A percentile compares a stretch with the other conserved stretches of the same genome.
Conservation (phyloP, 2,797 vertebrate genomes). For the Melanotaenia pygmaea region DNA sequence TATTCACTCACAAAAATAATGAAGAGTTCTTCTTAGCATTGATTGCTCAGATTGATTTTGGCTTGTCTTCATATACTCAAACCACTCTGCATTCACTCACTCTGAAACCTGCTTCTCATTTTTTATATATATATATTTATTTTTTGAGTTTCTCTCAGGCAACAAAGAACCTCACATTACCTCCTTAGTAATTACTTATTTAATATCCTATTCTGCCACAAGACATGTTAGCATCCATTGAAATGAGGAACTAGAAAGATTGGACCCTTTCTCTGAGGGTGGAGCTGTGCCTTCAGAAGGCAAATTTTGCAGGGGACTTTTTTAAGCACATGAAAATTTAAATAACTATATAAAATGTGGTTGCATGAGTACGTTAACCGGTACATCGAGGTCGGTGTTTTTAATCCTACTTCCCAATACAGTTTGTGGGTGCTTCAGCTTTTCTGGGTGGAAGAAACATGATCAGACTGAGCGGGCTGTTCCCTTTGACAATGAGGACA, state of each 20-base stretch:
- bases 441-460: background rate
- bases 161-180: background rate
- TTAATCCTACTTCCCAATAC: background rate
- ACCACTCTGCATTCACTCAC: background rate
- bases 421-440: background rate
- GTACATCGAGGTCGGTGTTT: background rate
- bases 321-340: background rate
- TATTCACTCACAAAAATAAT: constrained; percentile 38
- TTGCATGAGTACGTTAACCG: background rate
- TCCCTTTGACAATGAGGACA: constrained; percentile 10
- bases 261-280: background rate
- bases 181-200: background rate
- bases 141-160: background rate
- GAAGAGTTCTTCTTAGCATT: constrained; percentile 15
- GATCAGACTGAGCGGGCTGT: constrained; percentile 10
- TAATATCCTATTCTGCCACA: background rate
- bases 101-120: background rate
- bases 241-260: background rate
- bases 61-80: constrained; percentile 6
- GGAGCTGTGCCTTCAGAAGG: background rate
- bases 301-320: background rate
- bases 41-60: constrained; percentile 20
- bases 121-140: too few species aligned
- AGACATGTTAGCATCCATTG: background rate
- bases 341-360: background rate